Base-by-base conservation (phyloP, 2,113 vertebrate genomes). In the Puffinus mauretanicus region DNA sequence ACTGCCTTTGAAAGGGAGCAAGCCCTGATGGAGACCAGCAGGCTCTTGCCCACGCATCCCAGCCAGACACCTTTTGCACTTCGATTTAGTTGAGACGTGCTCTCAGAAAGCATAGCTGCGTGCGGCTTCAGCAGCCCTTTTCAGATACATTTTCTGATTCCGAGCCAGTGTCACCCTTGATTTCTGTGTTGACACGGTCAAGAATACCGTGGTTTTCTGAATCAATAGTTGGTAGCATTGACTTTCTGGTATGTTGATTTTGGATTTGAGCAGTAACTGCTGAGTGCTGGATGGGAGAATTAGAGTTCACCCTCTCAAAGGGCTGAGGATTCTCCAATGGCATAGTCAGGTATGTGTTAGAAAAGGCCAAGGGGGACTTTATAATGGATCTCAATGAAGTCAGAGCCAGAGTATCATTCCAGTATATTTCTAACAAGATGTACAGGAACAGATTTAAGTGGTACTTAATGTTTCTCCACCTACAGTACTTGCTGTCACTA, bases 361-460 rank as follows among this genome's bases (percentile, higher is more conserved):
- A 84, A 95, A 95, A 89, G 86, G 96, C 88, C 96, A 97, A 96
- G 82, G 57, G 90, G 76, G 87, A 93, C 57, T 94, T 94, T 90
- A 83, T 96, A 97, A 97, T 82, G 84, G 96, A 95, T 95, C 83
- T 88, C 87, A 61, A 7, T 86, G 95, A 96, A 93, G 82, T 96
- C 92, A 93, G 94, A 96, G 65, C 67, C 80, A 93, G 72, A 84
- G 26, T 64, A 94, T 93, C 89, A 89, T 97, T 95, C 94, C 95
- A 93, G 85, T 95, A 96, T 94, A 86, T 96, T 97, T 96, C 92
- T 97, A 96, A 96, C 64, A 93, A 94, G 94, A 87, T 71, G 86
- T 83, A 97, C 92, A 96, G 93, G 92, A 98, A 97, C 91, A 97
- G 96, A 96, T 97, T 97, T 97, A 98, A 98, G 96, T 96, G 94